phyloP scores from a whole-genome alignment of 2,113 vertebrate species.

The Eulemur rufifrons region DNA sequence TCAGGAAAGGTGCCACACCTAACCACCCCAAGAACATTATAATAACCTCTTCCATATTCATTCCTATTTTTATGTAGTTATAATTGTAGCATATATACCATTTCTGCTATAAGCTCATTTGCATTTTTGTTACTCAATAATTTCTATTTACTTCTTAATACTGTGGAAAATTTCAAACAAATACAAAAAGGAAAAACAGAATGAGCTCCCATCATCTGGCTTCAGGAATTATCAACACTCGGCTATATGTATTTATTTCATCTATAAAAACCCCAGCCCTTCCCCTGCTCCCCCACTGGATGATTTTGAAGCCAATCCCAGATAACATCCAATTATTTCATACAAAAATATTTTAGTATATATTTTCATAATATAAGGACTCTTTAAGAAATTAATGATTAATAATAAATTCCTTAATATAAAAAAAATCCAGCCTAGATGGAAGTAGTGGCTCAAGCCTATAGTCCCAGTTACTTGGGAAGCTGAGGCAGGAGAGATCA shows the following conservation, averaged over 20 bases:
- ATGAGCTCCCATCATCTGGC: background rate
- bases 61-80: conserved; percentile 38
- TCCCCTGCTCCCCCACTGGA: background rate
- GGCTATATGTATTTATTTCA: background rate
- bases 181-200: background rate
- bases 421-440: background rate
- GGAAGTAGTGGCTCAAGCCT: too few relatives aligned
- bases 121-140: background rate
- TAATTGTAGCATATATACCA: background rate
- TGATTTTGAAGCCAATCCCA: background rate
- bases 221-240: background rate
- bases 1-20: background rate
- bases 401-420: background rate
- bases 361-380: background rate
- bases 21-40: background rate
- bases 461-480: too few relatives aligned
- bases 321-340: background rate
- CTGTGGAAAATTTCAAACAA: background rate
- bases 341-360: conserved; percentile 8
- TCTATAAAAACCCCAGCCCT: background rate
- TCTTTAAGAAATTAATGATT: conserved; percentile 5
- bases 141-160: conserved; percentile 9
- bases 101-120: background rate
- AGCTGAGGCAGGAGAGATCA: too few relatives aligned
- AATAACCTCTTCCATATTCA: background rate